Base-by-base conservation (phyloP, 2,888 invertebrate genomes). In the Drosophila atroscutellata region DNA sequence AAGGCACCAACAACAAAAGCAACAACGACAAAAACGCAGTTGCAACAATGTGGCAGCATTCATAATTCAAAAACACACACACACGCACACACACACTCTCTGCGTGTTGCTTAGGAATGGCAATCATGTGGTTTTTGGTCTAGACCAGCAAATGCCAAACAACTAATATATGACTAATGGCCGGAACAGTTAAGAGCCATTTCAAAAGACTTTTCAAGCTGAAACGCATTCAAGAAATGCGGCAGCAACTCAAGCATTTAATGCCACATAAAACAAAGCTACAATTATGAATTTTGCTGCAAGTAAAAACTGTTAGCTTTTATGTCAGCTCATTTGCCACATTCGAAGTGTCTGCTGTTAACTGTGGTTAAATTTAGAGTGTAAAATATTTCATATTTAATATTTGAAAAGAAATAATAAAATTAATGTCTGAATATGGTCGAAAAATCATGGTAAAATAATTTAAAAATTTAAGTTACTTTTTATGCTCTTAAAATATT, bases 41-140 rank as follows among this genome's bases (percentile, higher is more conserved):
- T 81, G 83, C 86, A 74, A 75, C 89, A 83, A 72, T 87, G 72
- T 76, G 82, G 80, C 77, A 69, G 76, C 75, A 75, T 74, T 88
- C 86, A 88, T 86, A 88, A 88, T 86, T 83, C 62, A 83, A 72
- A 77, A 45, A 36, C 57, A 50, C 45, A 61, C 51, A 60, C 36
- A 37, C 18, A 49, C 24, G 24, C 15, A 39, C 11, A 47, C 24
- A n/a, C 45, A 42, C 20, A 13, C 7, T 4, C 15, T 0, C 3
- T 24, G 45, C 26, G 36, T 49, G 49, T 63, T 47, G 57, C 51
- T 32, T 50, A 56, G 58, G 32, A 66, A 63, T 72, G 58, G 64
- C 70, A 66, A 57, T 75, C 59, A 47, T 71, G 62, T 47, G 76
- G 80, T 56, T 63, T 76, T 68, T 55, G 55, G 62, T 69, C 63